phyloP scores from a whole-genome alignment of 1,140 invertebrate species.

The Drosophila sproati region DNA sequence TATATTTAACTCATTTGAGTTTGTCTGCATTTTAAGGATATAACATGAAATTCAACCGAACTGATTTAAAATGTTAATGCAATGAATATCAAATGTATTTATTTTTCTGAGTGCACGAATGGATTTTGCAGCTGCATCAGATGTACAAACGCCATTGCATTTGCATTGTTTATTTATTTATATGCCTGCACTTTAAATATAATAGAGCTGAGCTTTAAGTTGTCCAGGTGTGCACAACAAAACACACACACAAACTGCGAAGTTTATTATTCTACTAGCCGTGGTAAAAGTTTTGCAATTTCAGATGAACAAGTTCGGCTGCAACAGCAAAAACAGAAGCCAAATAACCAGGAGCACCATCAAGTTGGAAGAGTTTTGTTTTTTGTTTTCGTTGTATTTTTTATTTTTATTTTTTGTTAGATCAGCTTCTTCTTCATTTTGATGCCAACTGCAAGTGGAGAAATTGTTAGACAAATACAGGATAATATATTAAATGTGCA shows the following conservation, averaged over 20 bases:
- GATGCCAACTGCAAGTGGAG: constrained; percentile 21
- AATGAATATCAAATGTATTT: background rate
- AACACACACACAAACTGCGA: constrained; percentile 5
- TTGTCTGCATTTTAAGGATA: background rate
- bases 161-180: constrained; percentile 54
- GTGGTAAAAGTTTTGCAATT: constrained; percentile 46
- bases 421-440: constrained; percentile 1
- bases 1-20: too few species aligned
- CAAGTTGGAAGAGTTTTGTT: constrained; percentile 6
- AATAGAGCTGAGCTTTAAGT: constrained; percentile 17
- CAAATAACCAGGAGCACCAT: constrained; percentile 33
- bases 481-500: constrained; percentile 11
- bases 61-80: background rate
- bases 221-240: constrained; percentile 45
- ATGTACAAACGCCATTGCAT: constrained; percentile 5
- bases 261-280: constrained; percentile 29
- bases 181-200: constrained; percentile 24
- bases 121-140: constrained; percentile 5
- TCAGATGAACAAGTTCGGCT: constrained; percentile 35
- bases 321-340: constrained; percentile 39
- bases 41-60: background rate
- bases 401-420: background rate
- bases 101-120: constrained; percentile 28
- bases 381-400: background rate
- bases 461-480: constrained; percentile 8